Percentiles rank a stretch among this genome's conserved stretches.
phyloP scores from a whole-genome alignment of 2,888 invertebrate genomes.

The Eristalinus sepulchralis region DNA sequence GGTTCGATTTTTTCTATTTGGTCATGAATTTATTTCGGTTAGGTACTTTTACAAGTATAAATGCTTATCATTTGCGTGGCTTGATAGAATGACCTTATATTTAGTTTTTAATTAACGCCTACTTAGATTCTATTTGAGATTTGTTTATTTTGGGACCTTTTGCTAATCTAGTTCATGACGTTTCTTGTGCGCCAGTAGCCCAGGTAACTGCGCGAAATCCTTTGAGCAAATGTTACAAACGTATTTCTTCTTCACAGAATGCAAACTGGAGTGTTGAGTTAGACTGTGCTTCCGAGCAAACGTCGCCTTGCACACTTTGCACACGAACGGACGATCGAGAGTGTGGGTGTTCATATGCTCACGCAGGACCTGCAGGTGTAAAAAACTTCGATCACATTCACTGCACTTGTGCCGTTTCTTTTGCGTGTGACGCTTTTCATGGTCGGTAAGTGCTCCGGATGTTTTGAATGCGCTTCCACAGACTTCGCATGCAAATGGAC shows the following conservation, averaged over 20 bases:
- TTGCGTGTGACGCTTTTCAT: slow-evolving; percentile 44
- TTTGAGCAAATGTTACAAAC: slow-evolving; percentile 46
- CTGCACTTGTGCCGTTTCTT: slow-evolving; percentile 38
- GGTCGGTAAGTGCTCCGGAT: slow-evolving; percentile 35
- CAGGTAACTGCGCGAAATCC: slow-evolving; percentile 51
- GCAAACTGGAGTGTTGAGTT: slow-evolving; percentile 38
- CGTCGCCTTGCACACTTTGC: slow-evolving; percentile 39
- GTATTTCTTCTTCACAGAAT: slow-evolving; percentile 30
- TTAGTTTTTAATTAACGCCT: neutral
- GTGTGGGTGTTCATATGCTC: slow-evolving; percentile 51
- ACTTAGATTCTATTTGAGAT: neutral
- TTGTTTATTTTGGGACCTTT: neutral
- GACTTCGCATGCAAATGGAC: slow-evolving; percentile 38
- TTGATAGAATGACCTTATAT: neutral
- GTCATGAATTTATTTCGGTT: neutral
- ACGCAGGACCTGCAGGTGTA: slow-evolving; percentile 40
- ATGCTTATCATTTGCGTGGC: slow-evolving; percentile 4
- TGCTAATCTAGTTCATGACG: slow-evolving; percentile 13
- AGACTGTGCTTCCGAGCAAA: slow-evolving; percentile 43
- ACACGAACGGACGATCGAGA: slow-evolving; percentile 32
- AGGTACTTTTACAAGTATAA: neutral
- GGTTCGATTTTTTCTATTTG: neutral
- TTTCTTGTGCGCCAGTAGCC: slow-evolving; percentile 49
- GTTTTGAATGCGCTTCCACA: slow-evolving; percentile 50
- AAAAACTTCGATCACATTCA: slow-evolving; percentile 33